Evolutionary conservation across 2,113 vertebrate genomes (phyloP).

Genomic region (Hyla sarda): DNA sequence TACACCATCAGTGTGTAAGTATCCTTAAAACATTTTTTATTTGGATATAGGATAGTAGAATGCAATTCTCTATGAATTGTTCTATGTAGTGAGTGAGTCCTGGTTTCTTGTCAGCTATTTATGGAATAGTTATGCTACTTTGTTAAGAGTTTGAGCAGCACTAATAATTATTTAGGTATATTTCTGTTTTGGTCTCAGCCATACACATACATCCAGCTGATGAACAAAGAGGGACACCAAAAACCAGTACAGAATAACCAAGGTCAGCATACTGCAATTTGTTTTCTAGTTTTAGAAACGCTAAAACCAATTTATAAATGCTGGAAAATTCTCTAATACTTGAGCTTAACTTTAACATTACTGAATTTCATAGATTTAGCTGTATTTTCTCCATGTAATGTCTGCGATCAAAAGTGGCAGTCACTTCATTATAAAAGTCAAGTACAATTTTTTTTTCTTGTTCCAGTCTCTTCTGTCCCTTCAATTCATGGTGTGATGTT

Average conservation of each 20-base stretch:
- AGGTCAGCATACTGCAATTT: background rate
- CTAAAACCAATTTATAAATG: background rate
- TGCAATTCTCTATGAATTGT: too few relatives aligned
- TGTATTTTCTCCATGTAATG: background rate
- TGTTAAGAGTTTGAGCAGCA: too few relatives aligned
- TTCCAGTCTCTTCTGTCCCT: background rate
- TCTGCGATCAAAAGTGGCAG: background rate
- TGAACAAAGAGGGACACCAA: too few relatives aligned
- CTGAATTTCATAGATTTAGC: background rate
- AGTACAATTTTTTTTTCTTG: background rate
- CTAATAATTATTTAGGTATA: too few relatives aligned
- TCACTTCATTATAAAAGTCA: background rate
- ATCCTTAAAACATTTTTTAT: too few relatives aligned
- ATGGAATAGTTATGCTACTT: too few relatives aligned
- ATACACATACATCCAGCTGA: too few relatives aligned
- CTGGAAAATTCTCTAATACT: background rate
- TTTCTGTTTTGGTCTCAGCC: too few relatives aligned
- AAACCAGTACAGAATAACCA: background rate
- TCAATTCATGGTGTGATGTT: background rate
- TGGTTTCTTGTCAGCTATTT: too few relatives aligned
- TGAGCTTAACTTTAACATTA: background rate
- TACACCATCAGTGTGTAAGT: too few relatives aligned
- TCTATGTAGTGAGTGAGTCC: too few relatives aligned
- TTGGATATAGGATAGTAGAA: too few relatives aligned
- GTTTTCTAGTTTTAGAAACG: background rate